These are phyloP conservation scores for Polypedilum pembai DNA, from an alignment of 1,140 invertebrate genomes.

Conservation along the genomic window DNA sequence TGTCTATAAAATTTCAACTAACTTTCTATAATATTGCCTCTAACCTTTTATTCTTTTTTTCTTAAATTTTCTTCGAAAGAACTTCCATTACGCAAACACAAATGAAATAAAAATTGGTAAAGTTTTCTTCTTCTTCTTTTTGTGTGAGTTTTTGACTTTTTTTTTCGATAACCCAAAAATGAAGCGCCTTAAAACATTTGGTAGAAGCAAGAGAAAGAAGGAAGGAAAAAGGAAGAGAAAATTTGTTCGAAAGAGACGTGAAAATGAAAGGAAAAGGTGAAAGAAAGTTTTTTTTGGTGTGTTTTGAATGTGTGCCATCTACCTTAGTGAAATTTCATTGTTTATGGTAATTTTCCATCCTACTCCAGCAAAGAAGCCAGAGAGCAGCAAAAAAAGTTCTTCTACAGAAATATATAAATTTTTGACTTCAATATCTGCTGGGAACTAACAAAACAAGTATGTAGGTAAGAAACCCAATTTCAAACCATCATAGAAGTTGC, in stretches of 20 bases:
- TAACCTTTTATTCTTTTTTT: background rate
- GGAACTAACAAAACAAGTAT: conserved; percentile 18
- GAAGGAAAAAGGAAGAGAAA: too few species aligned
- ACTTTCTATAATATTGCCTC: conserved; percentile 15
- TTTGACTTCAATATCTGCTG: conserved; percentile 6
- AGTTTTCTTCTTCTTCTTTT: too few species aligned
- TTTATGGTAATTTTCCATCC: conserved; percentile 15
- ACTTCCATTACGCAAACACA: conserved; percentile 10
- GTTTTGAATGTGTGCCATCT: background rate
- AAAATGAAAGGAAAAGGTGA: background rate
- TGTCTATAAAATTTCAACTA: background rate
- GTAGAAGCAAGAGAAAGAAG: background rate
- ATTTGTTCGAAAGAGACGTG: too few species aligned
- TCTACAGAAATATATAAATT: background rate
- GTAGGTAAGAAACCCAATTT: conserved; percentile 2
- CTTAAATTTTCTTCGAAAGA: background rate
- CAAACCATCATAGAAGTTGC: background rate
- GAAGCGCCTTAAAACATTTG: background rate
- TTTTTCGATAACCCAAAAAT: conserved; percentile 21
- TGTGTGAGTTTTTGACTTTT: conserved; percentile 13
- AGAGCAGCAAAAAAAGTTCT: too few species aligned
- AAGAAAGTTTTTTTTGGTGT: background rate
- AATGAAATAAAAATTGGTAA: conserved; percentile 29
- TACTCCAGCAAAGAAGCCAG: background rate
- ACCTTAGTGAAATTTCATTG: background rate